Percentiles rank a stretch among this genome's conserved stretches.
These are phyloP conservation scores for Drosophila aldrichi DNA, from an alignment of 2,888 invertebrate species.

Conservation along the genomic window DNA sequence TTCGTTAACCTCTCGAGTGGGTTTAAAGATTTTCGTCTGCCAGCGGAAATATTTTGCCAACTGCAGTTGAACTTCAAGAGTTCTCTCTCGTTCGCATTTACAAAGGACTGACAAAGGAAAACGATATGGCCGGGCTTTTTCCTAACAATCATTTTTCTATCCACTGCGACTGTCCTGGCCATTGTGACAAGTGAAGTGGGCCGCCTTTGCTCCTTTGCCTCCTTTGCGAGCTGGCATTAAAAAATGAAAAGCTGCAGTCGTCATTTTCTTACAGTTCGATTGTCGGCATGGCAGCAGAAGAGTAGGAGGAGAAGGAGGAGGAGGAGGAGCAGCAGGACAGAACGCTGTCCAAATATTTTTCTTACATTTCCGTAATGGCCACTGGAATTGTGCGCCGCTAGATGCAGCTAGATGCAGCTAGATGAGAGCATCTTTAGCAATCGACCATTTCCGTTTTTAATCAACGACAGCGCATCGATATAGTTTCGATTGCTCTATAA, in stretches of 20 bases:
- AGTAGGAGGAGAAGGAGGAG: not conserved
- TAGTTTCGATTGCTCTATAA: conserved; percentile 71
- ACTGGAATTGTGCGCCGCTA: conserved; percentile 15
- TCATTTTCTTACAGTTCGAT: conserved; percentile 73
- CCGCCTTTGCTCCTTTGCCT: conserved; percentile 8
- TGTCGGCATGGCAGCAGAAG: conserved; percentile 24
- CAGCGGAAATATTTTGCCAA: conserved; percentile 20
- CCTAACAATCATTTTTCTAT: conserved; percentile 43
- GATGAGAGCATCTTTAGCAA: conserved; percentile 47
- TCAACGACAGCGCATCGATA: conserved; percentile 52
- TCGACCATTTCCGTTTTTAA: conserved; percentile 57
- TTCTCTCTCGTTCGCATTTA: conserved; percentile 25
- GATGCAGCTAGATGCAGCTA: conserved; percentile 14
- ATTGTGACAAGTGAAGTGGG: conserved; percentile 68
- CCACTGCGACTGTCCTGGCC: conserved; percentile 51
- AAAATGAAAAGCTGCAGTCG: conserved; percentile 60
- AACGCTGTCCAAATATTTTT: conserved; percentile 60
- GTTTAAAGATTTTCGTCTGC: conserved; percentile 43
- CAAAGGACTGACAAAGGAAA: conserved; percentile 53
- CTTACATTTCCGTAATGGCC: conserved; percentile 54
- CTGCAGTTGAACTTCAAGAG: conserved; percentile 52
- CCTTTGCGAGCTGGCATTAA: conserved; percentile 8
- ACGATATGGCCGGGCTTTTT: conserved; percentile 49
- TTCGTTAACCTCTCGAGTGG: conserved; percentile 42
- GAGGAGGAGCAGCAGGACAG: not conserved